Evolutionary conservation across 2,888 invertebrate genomes (phyloP).

Genomic region (Chloromyia formosa): DNA sequence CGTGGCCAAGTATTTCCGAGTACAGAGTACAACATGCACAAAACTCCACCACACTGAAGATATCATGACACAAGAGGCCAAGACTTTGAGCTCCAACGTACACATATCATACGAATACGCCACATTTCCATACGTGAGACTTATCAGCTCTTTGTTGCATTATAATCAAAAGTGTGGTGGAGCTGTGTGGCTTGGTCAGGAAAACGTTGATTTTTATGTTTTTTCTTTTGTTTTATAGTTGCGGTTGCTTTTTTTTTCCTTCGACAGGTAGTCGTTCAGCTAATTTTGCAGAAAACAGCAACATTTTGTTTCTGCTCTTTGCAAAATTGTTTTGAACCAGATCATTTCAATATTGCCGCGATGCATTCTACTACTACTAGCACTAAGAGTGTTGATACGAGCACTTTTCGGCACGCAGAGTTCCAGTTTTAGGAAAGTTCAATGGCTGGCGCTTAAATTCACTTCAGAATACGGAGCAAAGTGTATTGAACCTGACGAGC

Average conservation of each 20-base stretch:
- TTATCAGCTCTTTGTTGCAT: constrained; percentile 6
- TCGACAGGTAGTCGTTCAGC: not conserved
- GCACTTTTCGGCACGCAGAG: not conserved
- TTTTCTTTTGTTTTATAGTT: not conserved
- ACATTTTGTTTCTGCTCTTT: not conserved
- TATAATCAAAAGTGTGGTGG: no score
- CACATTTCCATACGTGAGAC: constrained; percentile 20
- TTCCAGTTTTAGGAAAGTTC: not conserved
- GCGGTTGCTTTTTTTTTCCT: not conserved
- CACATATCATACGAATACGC: not conserved
- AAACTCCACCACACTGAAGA: not conserved
- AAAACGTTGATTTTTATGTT: not conserved
- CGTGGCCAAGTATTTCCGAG: constrained; percentile 22
- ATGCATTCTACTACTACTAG: no score
- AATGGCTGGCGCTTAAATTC: not conserved
- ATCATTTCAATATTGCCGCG: no score
- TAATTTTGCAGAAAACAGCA: constrained; percentile 13
- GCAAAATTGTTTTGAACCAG: not conserved
- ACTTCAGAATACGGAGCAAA: not conserved
- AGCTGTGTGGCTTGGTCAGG: no score
- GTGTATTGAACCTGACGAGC: not conserved
- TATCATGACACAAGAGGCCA: no score
- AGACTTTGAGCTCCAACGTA: no score
- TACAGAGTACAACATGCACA: constrained; percentile 21
- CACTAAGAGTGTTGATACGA: no score